A percentile compares a stretch with the other conserved stretches of the same genome.
phyloP scores from a whole-genome alignment of 2,113 vertebrate species.

The Chaenogobius annularis region DNA sequence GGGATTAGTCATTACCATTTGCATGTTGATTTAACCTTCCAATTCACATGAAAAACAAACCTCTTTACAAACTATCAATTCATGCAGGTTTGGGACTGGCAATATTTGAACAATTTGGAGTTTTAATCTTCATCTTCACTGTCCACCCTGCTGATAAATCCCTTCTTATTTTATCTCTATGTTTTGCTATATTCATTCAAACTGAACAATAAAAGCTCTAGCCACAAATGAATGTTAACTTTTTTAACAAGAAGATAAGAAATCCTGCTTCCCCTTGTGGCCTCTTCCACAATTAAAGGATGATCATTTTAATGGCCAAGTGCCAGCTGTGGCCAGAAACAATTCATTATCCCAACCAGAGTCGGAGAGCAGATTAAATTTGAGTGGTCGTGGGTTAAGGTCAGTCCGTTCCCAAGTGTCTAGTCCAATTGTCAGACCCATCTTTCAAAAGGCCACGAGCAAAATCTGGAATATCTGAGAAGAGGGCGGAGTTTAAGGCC shows the following conservation, averaged over 20 bases:
- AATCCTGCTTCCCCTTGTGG: slow-evolving; percentile 1
- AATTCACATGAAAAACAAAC: too few species aligned
- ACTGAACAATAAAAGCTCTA: neutral
- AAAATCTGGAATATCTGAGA: slow-evolving; percentile 1
- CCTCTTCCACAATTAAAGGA: slow-evolving; percentile 9
- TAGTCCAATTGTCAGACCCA: neutral
- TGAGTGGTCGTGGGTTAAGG: slow-evolving; percentile 13
- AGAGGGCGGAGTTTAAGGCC: neutral
- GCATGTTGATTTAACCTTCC: too few species aligned
- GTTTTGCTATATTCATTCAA: neutral
- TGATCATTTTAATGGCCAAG: slow-evolving; percentile 7
- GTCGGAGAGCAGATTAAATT: slow-evolving; percentile 7
- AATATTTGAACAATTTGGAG: neutral
- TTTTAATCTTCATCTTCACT: neutral
- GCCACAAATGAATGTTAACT: neutral
- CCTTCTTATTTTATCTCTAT: neutral
- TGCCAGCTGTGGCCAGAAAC: slow-evolving; percentile 7
- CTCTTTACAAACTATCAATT: too few species aligned
- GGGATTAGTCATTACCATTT: too few species aligned
- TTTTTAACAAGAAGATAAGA: neutral
- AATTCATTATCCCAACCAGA: neutral
- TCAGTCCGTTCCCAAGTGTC: slow-evolving; percentile 6
- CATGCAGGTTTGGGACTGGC: too few species aligned
- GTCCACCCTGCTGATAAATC: neutral
- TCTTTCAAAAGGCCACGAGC: slow-evolving; percentile 4